Conservation (phyloP, 2,888 invertebrate genomes). For the Zaprionus obscuricornis region DNA sequence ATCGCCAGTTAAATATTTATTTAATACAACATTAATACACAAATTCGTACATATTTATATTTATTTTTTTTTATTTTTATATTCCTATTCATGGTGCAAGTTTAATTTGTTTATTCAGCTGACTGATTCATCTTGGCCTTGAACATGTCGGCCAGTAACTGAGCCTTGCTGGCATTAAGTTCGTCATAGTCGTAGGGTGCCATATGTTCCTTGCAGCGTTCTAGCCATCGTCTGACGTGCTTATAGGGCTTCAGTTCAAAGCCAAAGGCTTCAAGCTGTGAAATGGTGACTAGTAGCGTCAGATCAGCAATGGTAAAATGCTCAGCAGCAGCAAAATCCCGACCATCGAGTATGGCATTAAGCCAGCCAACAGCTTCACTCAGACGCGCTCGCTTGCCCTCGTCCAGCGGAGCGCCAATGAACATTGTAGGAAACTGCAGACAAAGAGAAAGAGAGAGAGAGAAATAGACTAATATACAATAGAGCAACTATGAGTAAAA, state of each 20-base stretch:
- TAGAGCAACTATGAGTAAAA: too few species aligned
- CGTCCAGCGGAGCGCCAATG: slow-evolving; percentile 83
- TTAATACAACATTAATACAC: slow-evolving; percentile 40
- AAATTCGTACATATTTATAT: neutral
- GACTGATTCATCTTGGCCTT: slow-evolving; percentile 83
- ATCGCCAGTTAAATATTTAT: slow-evolving; percentile 34
- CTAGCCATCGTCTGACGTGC: slow-evolving; percentile 86
- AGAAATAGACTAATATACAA: too few species aligned
- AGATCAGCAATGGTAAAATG: slow-evolving; percentile 83
- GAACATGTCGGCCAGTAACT: slow-evolving; percentile 85
- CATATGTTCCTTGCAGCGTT: slow-evolving; percentile 87
- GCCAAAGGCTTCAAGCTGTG: slow-evolving; percentile 84
- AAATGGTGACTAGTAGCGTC: slow-evolving; percentile 81
- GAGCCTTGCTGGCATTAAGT: slow-evolving; percentile 86
- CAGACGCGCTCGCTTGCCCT: slow-evolving; percentile 84
- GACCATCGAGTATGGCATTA: slow-evolving; percentile 85
- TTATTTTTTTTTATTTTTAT: too few species aligned
- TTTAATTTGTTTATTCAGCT: slow-evolving; percentile 9
- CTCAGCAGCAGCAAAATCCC: slow-evolving; percentile 86
- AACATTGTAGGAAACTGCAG: slow-evolving; percentile 84
- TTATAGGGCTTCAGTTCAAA: slow-evolving; percentile 85
- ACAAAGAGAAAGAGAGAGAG: neutral
- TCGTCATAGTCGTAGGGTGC: slow-evolving; percentile 88
- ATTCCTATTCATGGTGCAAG: too few species aligned
- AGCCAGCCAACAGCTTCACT: slow-evolving; percentile 85